Conservation (phyloP, 2,797 vertebrate species). For the Phyllotis vaccarum region DNA sequence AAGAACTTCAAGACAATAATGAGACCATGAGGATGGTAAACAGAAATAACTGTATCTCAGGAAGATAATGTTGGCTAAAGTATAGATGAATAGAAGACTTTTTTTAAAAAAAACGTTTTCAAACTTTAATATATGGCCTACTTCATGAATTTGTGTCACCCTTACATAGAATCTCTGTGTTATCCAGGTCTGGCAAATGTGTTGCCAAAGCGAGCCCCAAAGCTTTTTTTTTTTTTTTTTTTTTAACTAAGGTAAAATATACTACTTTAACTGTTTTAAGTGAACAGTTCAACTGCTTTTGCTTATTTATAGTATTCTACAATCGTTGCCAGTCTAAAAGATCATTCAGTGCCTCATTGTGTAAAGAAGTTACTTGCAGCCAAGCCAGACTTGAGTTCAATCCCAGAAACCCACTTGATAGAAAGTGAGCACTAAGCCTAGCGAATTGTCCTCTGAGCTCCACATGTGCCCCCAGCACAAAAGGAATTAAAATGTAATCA, state of each 20-base stretch:
- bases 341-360: background rate
- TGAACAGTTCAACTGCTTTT: background rate
- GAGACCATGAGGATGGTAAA: background rate
- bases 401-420: background rate
- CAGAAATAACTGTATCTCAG: background rate
- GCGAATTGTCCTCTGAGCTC: background rate
- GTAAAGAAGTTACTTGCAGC: background rate
- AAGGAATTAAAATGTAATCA: background rate
- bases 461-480: background rate
- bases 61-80: background rate
- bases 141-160: background rate
- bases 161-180: background rate
- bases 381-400: background rate
- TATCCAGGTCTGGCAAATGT: background rate
- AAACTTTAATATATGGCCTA: background rate
- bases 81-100: background rate
- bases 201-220: background rate
- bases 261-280: slow-evolving; percentile 18
- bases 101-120: background rate
- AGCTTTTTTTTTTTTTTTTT: slow-evolving; percentile 39
- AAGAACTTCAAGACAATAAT: background rate
- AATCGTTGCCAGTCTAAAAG: slow-evolving; percentile 10
- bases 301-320: background rate
- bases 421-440: background rate
- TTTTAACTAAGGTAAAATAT: slow-evolving; percentile 25